Evolutionary conservation across 2,888 invertebrate genomes (phyloP), one percentile per base, ranked within the genome.

Genomic region (Exocentrus adspersus): DNA sequence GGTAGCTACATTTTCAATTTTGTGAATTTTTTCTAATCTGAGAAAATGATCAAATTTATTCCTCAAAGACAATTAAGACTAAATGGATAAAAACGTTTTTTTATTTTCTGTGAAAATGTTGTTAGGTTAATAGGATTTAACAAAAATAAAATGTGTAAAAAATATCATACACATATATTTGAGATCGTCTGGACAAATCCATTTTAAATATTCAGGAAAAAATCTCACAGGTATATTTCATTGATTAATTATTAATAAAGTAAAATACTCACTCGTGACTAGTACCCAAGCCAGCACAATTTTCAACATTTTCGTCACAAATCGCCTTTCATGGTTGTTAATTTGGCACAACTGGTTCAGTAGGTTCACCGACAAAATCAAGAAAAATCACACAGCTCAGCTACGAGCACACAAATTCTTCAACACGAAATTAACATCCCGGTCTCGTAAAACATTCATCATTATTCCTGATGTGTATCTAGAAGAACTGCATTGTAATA

Each of bases 401-500:
- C 14, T 14, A 42, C 21, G 30, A 46, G 30, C 21, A 42, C 56
- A 19, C 50, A 52, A n/a, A n/a, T 56, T 43, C 7, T n/a, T 32
- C 30, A 20, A 30, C 46, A 30, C 7, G 1, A 16, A 19, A 57
- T 57, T 46, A 46, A 24, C n/a, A 57, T 20, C 14, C 57, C 14
- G 46, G 32, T 46, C 57, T 20, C 45, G 57, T 45, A 21, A 4
- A 17, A 12, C 19, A 30, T 30, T 45, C 57, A 57, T 68, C 65
- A 65, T 37, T 61, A 68, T 68, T 68, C 68, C 28, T 50, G 37
- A 24, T 19, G 14, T 7, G 65, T 41, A 5, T 37, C 21, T 28
- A 37, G 28, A 45, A 50, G 50, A 63, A 37, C 59, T 58, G n/a
- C 62, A 57, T 51, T 14, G 61, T 65, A 64, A 65, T 58, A 63